These are phyloP conservation scores for Notoglanidium macrostoma DNA, from an alignment of 2,797 vertebrate genomes.

Conservation along the genomic window DNA sequence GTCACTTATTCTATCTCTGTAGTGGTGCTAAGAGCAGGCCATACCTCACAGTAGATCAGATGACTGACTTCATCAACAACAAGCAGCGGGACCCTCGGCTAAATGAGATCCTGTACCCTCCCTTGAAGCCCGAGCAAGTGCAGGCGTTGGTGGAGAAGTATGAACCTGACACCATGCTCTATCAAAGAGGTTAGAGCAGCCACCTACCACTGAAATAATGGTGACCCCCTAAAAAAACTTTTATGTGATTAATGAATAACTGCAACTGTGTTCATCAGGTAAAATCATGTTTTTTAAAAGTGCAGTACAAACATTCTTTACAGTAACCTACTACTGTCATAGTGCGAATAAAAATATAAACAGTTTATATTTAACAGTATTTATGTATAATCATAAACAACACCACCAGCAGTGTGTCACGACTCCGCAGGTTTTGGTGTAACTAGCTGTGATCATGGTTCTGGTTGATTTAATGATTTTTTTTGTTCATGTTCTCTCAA, in stretches of 20 bases:
- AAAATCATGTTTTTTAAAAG: conserved; percentile 22
- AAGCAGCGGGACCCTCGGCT: conserved; percentile 94
- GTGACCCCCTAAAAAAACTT: background rate
- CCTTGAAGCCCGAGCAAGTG: conserved; percentile 92
- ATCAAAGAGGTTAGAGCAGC: conserved; percentile 85
- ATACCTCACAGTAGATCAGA: conserved; percentile 91
- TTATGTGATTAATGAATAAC: conserved; percentile 1
- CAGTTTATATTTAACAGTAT: background rate
- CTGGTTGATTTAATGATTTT: background rate
- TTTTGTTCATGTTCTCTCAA: background rate
- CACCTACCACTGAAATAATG: conserved; percentile 20
- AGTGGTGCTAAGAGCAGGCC: conserved; percentile 93
- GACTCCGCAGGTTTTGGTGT: background rate
- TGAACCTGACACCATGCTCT: conserved; percentile 84
- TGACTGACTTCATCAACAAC: conserved; percentile 95
- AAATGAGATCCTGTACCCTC: conserved; percentile 97
- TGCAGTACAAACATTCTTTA: background rate
- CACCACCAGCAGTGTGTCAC: background rate
- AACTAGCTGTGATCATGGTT: background rate
- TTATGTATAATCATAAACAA: background rate
- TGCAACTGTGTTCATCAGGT: background rate
- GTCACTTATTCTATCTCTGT: conserved; percentile 3
- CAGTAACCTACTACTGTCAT: background rate
- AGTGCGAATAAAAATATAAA: background rate
- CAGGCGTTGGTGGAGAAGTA: conserved; percentile 95